A percentile compares a stretch with the other conserved stretches of the same genome.
These are phyloP conservation scores for Mormyrus iriodes DNA, from an alignment of 2,113 vertebrate genomes.

Conservation along the genomic window DNA sequence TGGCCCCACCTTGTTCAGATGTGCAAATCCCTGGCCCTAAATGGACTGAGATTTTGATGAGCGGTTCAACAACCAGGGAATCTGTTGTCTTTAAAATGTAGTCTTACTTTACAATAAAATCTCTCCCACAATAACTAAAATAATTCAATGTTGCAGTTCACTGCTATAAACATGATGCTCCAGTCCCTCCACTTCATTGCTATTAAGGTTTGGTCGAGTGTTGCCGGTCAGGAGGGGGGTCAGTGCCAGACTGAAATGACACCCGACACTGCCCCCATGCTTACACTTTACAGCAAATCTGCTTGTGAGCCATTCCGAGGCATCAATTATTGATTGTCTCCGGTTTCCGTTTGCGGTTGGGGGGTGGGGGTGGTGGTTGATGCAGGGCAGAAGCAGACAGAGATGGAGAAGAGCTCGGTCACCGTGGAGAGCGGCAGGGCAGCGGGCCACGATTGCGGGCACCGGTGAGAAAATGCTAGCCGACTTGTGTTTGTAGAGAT, in stretches of 20 bases:
- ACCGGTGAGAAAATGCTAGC: not conserved
- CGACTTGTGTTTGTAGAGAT: not conserved
- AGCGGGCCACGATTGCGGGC: not conserved
- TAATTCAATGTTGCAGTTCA: not conserved
- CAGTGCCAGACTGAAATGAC: slow-evolving; percentile 34
- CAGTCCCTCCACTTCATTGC: slow-evolving; percentile 25
- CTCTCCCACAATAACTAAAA: not conserved
- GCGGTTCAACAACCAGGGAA: not conserved
- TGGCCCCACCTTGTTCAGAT: not conserved
- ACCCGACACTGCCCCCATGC: slow-evolving; percentile 44
- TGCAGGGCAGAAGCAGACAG: not conserved
- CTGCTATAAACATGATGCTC: not conserved
- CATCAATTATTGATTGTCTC: slow-evolving; percentile 65
- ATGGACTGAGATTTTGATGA: not conserved
- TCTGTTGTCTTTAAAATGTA: not conserved
- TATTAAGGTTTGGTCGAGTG: slow-evolving; percentile 11
- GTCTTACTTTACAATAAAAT: not conserved
- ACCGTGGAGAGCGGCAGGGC: not conserved
- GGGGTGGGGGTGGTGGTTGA: slow-evolving; percentile 2
- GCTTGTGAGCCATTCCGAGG: slow-evolving; percentile 65
- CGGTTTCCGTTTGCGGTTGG: slow-evolving; percentile 59
- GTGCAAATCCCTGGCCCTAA: not conserved
- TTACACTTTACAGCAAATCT: slow-evolving; percentile 59
- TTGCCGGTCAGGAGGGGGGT: slow-evolving; percentile 28
- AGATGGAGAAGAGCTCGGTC: not conserved